These are phyloP conservation scores for Cheilosia pagana DNA, from an alignment of 2,888 invertebrate genomes.

Conservation along the genomic window DNA sequence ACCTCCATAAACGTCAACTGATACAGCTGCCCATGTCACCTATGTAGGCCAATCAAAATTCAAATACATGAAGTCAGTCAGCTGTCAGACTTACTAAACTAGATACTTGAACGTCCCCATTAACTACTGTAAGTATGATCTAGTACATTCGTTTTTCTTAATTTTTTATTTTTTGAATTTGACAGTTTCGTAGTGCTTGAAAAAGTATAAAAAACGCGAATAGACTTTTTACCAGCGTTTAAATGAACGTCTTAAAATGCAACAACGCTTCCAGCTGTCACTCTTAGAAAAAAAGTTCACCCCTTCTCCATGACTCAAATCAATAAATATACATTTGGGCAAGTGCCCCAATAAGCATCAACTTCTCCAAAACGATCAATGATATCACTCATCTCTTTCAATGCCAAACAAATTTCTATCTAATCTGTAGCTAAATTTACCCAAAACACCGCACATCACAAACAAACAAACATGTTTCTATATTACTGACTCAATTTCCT, in stretches of 20 bases:
- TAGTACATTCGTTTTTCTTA: no score
- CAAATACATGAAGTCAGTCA: no score
- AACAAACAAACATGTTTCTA: neutral
- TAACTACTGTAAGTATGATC: no score
- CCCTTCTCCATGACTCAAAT: neutral
- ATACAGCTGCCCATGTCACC: no score
- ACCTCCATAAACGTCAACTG: no score
- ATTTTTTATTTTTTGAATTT: no score
- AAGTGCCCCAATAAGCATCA: neutral
- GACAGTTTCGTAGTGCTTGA: no score
- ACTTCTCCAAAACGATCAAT: conserved; percentile 34
- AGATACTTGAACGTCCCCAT: no score
- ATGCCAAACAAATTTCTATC: conserved; percentile 18
- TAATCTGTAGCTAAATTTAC: conserved; percentile 4
- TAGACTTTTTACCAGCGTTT: no score
- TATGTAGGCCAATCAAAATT: no score
- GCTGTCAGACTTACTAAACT: no score
- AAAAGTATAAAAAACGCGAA: no score
- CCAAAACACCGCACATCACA: neutral
- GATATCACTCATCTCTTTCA: conserved; percentile 35
- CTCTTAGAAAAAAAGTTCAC: neutral
- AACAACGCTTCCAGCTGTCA: neutral
- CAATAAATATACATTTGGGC: neutral
- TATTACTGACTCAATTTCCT: conserved; percentile 17
- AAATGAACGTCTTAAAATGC: neutral